phyloP scores from a whole-genome alignment of 2,113 vertebrate species.

The Tylochromis polylepis region DNA sequence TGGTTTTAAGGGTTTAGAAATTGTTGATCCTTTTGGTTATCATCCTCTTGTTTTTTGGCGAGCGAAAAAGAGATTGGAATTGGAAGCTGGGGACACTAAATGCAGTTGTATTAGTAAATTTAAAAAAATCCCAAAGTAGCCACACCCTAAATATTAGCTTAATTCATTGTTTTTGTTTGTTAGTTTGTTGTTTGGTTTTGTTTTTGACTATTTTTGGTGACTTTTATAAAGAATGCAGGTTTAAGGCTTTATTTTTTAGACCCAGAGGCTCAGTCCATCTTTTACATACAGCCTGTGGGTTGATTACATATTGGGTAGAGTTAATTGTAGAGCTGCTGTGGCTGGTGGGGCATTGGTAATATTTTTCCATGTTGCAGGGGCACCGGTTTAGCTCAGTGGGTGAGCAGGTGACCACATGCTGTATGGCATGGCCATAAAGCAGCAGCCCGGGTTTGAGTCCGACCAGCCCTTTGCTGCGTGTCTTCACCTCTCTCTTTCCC shows the following conservation, averaged over 20 bases:
- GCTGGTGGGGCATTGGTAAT: background rate
- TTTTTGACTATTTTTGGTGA: background rate
- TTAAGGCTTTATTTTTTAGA: background rate
- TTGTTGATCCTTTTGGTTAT: too few relatives aligned
- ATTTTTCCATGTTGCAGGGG: background rate
- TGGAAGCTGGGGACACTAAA: background rate
- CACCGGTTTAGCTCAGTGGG: background rate
- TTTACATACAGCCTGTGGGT: background rate
- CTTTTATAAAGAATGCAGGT: background rate
- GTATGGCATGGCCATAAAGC: background rate
- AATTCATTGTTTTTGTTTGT: background rate
- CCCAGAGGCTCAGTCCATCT: background rate
- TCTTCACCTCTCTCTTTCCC: background rate
- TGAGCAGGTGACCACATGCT: background rate
- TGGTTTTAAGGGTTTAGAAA: too few relatives aligned
- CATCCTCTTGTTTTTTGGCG: too few relatives aligned
- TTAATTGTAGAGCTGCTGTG: background rate
- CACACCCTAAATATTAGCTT: background rate
- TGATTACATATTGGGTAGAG: background rate
- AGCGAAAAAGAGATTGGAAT: background rate
- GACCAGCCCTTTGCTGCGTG: background rate
- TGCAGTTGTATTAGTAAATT: background rate
- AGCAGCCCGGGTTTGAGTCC: background rate
- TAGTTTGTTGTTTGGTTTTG: background rate
- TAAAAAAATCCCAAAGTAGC: background rate